phyloP scores from a whole-genome alignment of 2,113 vertebrate species.

The Labeo catla region DNA sequence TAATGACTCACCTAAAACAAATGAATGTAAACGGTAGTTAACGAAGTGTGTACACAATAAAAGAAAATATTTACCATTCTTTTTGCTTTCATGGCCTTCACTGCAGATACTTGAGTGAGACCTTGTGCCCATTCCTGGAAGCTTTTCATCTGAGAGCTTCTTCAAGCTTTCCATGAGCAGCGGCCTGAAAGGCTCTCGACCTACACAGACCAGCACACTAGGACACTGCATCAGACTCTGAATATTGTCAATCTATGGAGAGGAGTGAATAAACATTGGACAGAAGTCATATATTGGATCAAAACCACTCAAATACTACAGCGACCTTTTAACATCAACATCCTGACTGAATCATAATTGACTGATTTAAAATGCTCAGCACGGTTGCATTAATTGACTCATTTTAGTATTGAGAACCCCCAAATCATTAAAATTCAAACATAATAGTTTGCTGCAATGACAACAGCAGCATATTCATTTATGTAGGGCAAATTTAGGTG shows the following conservation, averaged over 20 bases:
- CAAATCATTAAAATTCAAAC: not conserved
- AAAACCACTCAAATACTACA: not conserved
- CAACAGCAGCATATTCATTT: not conserved
- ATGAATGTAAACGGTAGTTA: not conserved
- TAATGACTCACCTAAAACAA: conserved; percentile 20
- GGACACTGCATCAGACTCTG: conserved; percentile 83
- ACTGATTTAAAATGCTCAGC: not conserved
- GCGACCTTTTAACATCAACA: not conserved
- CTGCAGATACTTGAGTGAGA: conserved; percentile 65
- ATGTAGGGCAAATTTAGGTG: not conserved
- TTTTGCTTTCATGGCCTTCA: conserved; percentile 75
- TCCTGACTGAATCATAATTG: not conserved
- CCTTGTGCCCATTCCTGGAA: conserved; percentile 72
- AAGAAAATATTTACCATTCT: conserved; percentile 50
- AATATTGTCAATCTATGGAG: conserved; percentile 84
- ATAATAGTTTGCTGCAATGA: not conserved
- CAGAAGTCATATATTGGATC: conserved; percentile 17
- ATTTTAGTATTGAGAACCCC: not conserved
- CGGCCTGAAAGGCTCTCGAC: conserved; percentile 84
- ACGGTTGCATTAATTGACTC: not conserved
- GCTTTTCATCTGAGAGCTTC: conserved; percentile 75
- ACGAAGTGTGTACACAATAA: not conserved
- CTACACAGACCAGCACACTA: conserved; percentile 82
- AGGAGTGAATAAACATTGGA: not conserved
- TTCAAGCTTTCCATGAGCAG: conserved; percentile 71